Percentiles rank a stretch among this genome's conserved stretches.
These are phyloP conservation scores for Meloe dianella DNA, from an alignment of 2,888 invertebrate genomes.

Conservation along the genomic window DNA sequence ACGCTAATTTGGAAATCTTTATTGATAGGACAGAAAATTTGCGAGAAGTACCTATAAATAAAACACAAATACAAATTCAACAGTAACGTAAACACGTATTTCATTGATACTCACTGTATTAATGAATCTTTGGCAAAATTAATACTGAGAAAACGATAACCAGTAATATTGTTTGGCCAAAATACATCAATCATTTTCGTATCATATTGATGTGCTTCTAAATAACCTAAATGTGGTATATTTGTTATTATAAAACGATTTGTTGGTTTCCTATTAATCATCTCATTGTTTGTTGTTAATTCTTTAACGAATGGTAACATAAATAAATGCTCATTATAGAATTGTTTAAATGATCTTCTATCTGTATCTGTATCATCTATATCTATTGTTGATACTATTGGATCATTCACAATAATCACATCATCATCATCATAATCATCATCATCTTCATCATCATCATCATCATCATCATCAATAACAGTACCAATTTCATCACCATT, in stretches of 20 bases:
- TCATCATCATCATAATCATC: slow-evolving; percentile 7
- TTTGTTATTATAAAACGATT: slow-evolving; percentile 49
- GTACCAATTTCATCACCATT: background rate
- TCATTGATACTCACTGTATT: slow-evolving; percentile 34
- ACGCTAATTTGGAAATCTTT: slow-evolving; percentile 47
- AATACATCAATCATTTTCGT: slow-evolving; percentile 43
- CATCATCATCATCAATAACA: background rate
- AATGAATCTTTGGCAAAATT: slow-evolving; percentile 25
- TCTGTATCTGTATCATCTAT: background rate
- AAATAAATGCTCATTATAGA: slow-evolving; percentile 14
- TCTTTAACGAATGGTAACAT: slow-evolving; percentile 23
- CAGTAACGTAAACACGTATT: too few species aligned
- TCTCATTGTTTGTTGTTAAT: slow-evolving; percentile 9
- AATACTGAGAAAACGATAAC: slow-evolving; percentile 40
- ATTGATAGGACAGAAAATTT: slow-evolving; percentile 41
- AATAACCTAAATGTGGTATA: slow-evolving; percentile 50
- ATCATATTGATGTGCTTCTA: slow-evolving; percentile 42
- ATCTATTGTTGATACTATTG: slow-evolving; percentile 14
- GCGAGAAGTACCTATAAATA: slow-evolving; percentile 20
- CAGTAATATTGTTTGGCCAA: slow-evolving; percentile 47
- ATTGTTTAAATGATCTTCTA: background rate
- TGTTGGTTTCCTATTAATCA: slow-evolving; percentile 10
- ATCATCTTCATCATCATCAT: background rate
- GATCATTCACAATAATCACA: slow-evolving; percentile 15
- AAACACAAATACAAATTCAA: too few species aligned